A percentile compares a stretch with the other conserved stretches of the same genome.
Evolutionary conservation across 2,888 invertebrate species (phyloP).

Genomic region (Drosophila birchii): DNA sequence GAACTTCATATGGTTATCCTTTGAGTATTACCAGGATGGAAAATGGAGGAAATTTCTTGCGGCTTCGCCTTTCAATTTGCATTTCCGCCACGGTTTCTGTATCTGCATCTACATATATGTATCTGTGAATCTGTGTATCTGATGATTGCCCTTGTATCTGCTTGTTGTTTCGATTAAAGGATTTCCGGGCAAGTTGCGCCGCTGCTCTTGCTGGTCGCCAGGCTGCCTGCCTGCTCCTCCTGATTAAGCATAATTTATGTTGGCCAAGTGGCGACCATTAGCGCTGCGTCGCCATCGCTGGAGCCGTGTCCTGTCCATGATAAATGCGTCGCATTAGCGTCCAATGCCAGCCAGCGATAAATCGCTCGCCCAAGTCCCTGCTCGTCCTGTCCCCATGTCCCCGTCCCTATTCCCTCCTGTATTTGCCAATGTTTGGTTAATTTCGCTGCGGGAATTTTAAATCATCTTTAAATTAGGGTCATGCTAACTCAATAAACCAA

Average conservation of each 20-base stretch:
- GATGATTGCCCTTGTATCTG: conserved; percentile 31
- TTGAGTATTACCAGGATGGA: background rate
- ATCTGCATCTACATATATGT: background rate
- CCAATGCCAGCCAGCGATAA: conserved; percentile 62
- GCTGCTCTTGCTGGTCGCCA: conserved; percentile 4
- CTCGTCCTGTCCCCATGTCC: background rate
- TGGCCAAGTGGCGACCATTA: conserved; percentile 73
- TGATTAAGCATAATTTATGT: conserved; percentile 74
- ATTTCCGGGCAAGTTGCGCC: conserved; percentile 35
- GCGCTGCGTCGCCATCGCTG: conserved; percentile 52
- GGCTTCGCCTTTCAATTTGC: conserved; percentile 22
- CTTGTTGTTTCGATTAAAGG: conserved; percentile 56
- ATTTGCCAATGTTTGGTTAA: conserved; percentile 61
- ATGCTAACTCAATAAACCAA: conserved; percentile 77
- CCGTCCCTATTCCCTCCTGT: background rate
- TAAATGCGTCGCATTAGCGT: conserved; percentile 73
- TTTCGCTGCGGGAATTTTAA: conserved; percentile 78
- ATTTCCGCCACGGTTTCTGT: background rate
- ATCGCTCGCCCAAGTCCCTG: conserved; percentile 39
- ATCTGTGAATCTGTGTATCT: conserved; percentile 10
- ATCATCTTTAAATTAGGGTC: conserved; percentile 80
- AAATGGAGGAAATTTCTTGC: background rate
- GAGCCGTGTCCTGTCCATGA: conserved; percentile 60
- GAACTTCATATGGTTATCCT: background rate
- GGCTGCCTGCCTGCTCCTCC: conserved; percentile 32